A percentile compares a stretch with the other conserved stretches of the same genome.
phyloP scores from a whole-genome alignment of 2,113 vertebrate genomes.

The Colaptes auratus region DNA sequence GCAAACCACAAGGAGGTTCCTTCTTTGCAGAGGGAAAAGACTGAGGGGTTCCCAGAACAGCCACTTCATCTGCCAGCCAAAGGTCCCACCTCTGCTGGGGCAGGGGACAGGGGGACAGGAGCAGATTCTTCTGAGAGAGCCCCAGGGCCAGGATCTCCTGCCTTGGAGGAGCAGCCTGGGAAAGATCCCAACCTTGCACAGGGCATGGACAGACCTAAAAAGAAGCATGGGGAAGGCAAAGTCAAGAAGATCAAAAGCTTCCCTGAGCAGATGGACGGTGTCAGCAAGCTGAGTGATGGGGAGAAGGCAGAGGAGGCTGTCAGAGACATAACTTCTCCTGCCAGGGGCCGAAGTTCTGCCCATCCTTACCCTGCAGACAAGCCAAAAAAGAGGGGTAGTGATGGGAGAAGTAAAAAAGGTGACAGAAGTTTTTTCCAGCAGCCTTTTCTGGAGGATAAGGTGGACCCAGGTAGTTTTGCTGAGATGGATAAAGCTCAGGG shows the following conservation, averaged over 20 bases:
- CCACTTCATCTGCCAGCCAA: neutral
- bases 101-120: neutral
- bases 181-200: neutral
- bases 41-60: neutral
- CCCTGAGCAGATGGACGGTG: conserved; percentile 15
- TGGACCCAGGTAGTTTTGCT: neutral
- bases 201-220: conserved; percentile 25
- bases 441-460: neutral
- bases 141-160: neutral
- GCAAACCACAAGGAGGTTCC: neutral
- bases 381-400: conserved; percentile 30
- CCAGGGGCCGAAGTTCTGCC: neutral
- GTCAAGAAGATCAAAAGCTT: conserved; percentile 27
- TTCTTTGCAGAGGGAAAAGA: neutral
- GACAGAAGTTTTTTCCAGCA: conserved; percentile 38
- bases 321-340: neutral
- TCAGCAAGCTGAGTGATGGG: neutral
- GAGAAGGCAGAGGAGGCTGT: neutral
- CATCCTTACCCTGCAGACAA: conserved; percentile 3
- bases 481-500: neutral
- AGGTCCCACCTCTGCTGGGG: neutral
- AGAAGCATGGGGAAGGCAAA: conserved; percentile 59
- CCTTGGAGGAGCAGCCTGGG: neutral
- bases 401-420: conserved; percentile 60
- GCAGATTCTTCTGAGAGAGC: neutral